Base-by-base conservation (phyloP, 2,113 vertebrate genomes). In the Oenanthe oenanthe region DNA sequence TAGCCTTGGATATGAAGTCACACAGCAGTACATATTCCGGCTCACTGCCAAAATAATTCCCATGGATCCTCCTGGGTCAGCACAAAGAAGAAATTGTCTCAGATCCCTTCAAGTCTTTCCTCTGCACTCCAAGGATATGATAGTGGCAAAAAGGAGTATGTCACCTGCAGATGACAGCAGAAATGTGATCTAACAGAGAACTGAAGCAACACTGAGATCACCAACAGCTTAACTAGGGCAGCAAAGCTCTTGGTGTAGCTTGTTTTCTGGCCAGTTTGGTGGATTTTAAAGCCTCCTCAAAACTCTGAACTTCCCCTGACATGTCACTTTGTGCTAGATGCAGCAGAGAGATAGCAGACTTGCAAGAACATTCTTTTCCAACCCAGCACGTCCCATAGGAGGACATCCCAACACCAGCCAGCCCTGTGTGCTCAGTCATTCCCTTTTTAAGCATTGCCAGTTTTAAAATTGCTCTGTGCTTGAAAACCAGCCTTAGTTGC, bases 361-460 rank as follows among this genome's bases (percentile, higher is more conserved):
- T 68, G 28, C 5, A 58, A 88, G 62, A 86, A 29, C 74, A 76
- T n/a, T 89, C 51, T 82, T 85, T 89, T 90, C 71, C 40, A 47
- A 17, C 19, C 4, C 7, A 5, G 24, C 10, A 11, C 6, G 19
- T 67, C 85, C 32, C 71, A 12, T 66, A 82, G 74, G 38, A 78
- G 50, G 14, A 51, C 47, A 75, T 89, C 60, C 21, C 43, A 54
- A 38, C 42, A 45, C 5, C 21, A 57, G 10, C 38, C 56, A 67
- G 63, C 60, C 65, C 62, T 54, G 15, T 32, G 58, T 80, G 38
- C 72, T 93, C 89, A 67, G 25, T 65, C 15, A 53, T 93, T 95
- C 57, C 91, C 83, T 93, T 95, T 96, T 95, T 74, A 94, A 95
- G 92, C 36, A 84, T 48, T 82, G 51, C 14, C 10, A 15, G 29